Base-by-base conservation (phyloP, 2,113 vertebrate species). In the Synchiropus splendidus region DNA sequence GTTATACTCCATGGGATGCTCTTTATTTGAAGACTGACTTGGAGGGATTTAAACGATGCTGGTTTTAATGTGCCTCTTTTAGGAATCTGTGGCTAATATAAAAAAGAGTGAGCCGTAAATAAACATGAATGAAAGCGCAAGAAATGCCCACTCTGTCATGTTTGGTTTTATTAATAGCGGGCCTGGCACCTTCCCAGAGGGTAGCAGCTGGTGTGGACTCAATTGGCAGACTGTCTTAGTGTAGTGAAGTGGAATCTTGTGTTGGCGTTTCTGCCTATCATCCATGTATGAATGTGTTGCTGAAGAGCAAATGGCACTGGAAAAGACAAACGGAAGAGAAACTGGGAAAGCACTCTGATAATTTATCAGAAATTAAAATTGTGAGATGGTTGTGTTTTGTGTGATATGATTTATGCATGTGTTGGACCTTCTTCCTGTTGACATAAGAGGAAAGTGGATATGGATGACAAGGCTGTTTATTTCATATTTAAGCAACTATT, bases 191-290 rank as follows among this genome's bases (percentile, higher is more conserved):
- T 15, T 56, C 44, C 51, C 48, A 63, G 46, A 56, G 51, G 42
- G 58, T 12, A 47, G 54, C 58, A 72, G 63, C 59, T 64, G 69
- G 39, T 64, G 51, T 41, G 51, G 45, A 36, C 51, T 62, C 31
- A 30, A 33, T 30, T 56, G 55, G 63, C 48, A 60, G 40, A 16
- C 13, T 8, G 18, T 41, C 12, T 34, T 42, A 27, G 49, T 42
- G 39, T 31, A 51, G 36, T 18, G 15, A 30, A 42, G 35, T 43
- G 40, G 18, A 47, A 36, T 57, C 2, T 33, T 13, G 14, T 53
- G 49, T 47, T 10, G 31, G 9, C 16, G 9, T 32, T 6, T 39
- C 31, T 47, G 43, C 11, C 33, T 12, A 14, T 18, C 17, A 42
- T 18, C 13, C 31, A 42, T 31, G 36, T 33, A 18, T 18, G 31